A percentile compares a stretch with the other conserved stretches of the same genome.
phyloP scores from a whole-genome alignment of 2,797 vertebrate genomes.

The Leuciscus waleckii region DNA sequence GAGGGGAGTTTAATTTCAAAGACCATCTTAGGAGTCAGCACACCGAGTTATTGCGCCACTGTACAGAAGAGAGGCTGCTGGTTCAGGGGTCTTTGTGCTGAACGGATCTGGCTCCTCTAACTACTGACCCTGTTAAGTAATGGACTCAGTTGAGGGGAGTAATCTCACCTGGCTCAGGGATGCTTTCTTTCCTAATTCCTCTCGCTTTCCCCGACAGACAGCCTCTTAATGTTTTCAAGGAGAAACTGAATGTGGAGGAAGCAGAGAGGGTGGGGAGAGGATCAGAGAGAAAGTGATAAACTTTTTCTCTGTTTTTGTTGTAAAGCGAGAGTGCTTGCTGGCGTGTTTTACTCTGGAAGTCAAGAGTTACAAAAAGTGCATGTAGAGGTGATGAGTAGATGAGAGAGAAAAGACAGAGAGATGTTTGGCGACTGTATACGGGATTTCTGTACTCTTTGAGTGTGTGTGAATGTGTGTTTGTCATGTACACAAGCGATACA shows the following conservation, averaged over 20 bases:
- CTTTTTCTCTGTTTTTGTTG: constrained; percentile 32
- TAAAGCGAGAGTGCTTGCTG: constrained; percentile 27
- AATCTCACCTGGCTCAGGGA: constrained; percentile 48
- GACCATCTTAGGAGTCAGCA: background rate
- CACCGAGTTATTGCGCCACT: background rate
- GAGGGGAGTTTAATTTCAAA: constrained; percentile 4
- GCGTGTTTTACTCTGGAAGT: constrained; percentile 35
- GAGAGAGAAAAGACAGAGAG: background rate
- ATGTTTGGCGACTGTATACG: constrained; percentile 13
- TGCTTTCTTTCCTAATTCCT: constrained; percentile 46
- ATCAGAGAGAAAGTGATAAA: constrained; percentile 31
- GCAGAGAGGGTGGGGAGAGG: constrained; percentile 27
- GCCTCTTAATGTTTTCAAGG: constrained; percentile 37
- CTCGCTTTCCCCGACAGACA: constrained; percentile 27
- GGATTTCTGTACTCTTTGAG: background rate
- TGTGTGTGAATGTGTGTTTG: background rate
- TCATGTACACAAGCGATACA: background rate
- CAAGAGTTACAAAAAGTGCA: constrained; percentile 42
- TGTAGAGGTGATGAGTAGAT: constrained; percentile 12
- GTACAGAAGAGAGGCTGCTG: constrained; percentile 12
- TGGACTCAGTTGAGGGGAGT: constrained; percentile 46
- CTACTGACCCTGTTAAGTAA: constrained; percentile 51
- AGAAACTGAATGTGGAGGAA: constrained; percentile 39
- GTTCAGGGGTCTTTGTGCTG: constrained; percentile 31
- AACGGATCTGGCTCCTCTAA: constrained; percentile 45